Base-by-base conservation (phyloP, 2,888 invertebrate species). In the Nomada fabriciana region DNA sequence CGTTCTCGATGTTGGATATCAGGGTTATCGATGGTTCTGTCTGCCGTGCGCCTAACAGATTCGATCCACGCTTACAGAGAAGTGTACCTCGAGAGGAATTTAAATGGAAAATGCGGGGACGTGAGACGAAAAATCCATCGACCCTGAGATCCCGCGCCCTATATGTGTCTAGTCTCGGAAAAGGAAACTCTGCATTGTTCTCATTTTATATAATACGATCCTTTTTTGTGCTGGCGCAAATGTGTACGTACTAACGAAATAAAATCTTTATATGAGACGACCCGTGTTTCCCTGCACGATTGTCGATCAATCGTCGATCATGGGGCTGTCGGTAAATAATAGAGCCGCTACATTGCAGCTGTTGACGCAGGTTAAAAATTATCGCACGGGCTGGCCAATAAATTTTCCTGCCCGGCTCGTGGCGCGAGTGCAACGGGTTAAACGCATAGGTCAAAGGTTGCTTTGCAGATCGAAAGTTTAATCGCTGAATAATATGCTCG, bases 141-240 rank as follows among this genome's bases (percentile, higher is more conserved):
- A 70, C 80, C 72, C 64, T 80, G 86, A 77, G 60, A 82, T 85
- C 60, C 57, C 20, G 57, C 73, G 57, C 55, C 36, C 68, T 61
- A 53, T 70, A 72, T 63, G 80, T 85, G 89, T 91, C 91, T 90
- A 91, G 89, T 91, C 89, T 89, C 85, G 87, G 84, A 87, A 84
- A 88, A 84, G 75, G 75, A 86, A 71, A 82, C 79, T 76, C 72
- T 80, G 82, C 85, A 77, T 83, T 83, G 84, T 83, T 89, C 82
- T 89, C 80, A 82, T 87, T 89, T 90, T 89, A 84, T 84, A 88
- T 82, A 80, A 91, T 76, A 81, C 73, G 71, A 89, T 86, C 72
- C 83, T 87, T 88, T 90, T 90, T 91, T 91, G 91, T 91, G 91
- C 91, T 91, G 91, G 91, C 91, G 90, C 91, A 91, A 91, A 91